A percentile compares a stretch with the other conserved stretches of the same genome.
Evolutionary conservation across 92 coral and sea anemone genomes (phyloP).

Genomic region (Blastomussa wellsi): DNA sequence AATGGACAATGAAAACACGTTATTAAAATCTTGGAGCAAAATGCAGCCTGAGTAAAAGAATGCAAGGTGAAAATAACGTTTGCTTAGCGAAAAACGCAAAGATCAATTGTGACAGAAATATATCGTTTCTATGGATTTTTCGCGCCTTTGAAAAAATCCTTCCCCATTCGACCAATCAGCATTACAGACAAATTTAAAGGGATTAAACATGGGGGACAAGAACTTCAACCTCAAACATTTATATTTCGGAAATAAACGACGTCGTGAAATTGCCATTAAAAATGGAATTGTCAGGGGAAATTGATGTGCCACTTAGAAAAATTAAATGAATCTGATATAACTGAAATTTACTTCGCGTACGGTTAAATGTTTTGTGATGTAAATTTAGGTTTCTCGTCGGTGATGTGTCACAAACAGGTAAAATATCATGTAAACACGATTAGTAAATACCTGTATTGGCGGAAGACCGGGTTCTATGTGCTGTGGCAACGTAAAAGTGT

Average conservation of each 20-base stretch:
- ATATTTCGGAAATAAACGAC: background rate
- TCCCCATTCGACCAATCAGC: background rate
- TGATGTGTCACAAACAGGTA: conserved; percentile 6
- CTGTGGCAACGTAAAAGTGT: conserved; percentile 78
- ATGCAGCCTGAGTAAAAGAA: background rate
- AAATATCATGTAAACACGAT: background rate
- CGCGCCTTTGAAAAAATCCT: conserved; percentile 1
- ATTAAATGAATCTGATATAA: background rate
- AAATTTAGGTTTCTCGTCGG: background rate
- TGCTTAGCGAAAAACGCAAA: background rate
- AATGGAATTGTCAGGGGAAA: background rate
- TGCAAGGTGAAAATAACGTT: background rate
- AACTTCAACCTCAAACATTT: background rate
- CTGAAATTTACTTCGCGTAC: background rate
- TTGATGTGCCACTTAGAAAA: background rate
- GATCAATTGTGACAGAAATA: background rate
- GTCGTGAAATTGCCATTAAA: background rate
- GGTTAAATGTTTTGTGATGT: background rate
- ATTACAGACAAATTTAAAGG: background rate
- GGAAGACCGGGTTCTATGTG: conserved; percentile 84
- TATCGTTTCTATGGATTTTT: background rate
- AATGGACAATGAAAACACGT: background rate
- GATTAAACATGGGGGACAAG: background rate
- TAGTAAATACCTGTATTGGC: conserved; percentile 73
- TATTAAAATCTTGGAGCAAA: background rate